Evolutionary conservation across 2,797 vertebrate genomes (phyloP), one percentile per base, ranked within the genome.

Genomic region (Protonibea diacanthus): DNA sequence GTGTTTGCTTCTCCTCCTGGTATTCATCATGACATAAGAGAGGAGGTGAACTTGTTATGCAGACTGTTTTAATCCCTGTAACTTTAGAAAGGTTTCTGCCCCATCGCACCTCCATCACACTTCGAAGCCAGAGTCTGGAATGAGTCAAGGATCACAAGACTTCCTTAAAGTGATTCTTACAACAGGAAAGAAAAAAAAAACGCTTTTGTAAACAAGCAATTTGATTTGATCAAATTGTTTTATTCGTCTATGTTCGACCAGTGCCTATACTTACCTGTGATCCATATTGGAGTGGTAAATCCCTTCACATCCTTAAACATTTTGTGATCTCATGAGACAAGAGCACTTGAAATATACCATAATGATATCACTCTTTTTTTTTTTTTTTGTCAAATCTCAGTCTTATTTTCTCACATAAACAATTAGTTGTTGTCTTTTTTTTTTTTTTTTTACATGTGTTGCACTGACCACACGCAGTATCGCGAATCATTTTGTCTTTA

Each of bases 401-500:
- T 87, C 82, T 91, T 90, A 27, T 79, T 84, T 71, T 74, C 78
- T 87, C 80, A 81, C 82, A 84, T 82, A 88, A 91, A 76, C 2
- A 90, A 90, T 93, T 94, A 96, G 95, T 96, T 95, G 29, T 7
- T 29, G 8, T 95, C 10, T 27, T 40, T 23, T 11, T 52, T n/a
- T 95, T 95, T 18, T 11, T 52, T n/a, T 10, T 23, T 11, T 95
- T 95, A 96, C 96, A 96, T 92, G 90, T 94, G 92, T 93, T 56
- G 81, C 84, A 90, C 62, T 86, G 89, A 90, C 86, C 87, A 86
- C 93, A 89, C 93, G 93, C 96, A n/a, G 95, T 93, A 83, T n/a
- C 86, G 86, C 93, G 75, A 91, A 88, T 83, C 84, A 92, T 93
- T 86, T 86, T 96, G 96, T 98, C 97, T 99, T 99, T 97, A 97